Evolutionary conservation across 2,113 vertebrate species (phyloP).

Genomic region (Sardina pilchardus): DNA sequence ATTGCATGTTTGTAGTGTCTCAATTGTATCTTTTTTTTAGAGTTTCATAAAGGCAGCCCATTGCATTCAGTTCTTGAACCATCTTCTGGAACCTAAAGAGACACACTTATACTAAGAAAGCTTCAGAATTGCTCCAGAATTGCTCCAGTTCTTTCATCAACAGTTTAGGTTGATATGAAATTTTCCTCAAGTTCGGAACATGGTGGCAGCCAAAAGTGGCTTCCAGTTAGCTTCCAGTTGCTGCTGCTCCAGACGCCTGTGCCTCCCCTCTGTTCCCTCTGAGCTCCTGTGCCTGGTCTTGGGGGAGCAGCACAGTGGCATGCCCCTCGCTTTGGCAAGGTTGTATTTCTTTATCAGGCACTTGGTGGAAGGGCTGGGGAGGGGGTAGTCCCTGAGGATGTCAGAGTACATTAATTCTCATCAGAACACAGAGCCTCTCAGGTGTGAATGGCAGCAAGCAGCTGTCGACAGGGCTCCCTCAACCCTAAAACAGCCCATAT

Average conservation of each 20-base stretch:
- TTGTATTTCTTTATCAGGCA: conserved; percentile 83
- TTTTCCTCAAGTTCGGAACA: not conserved
- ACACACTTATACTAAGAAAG: not conserved
- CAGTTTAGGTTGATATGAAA: not conserved
- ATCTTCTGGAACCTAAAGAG: not conserved
- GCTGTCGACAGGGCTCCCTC: conserved; percentile 83
- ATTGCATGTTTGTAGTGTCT: not conserved
- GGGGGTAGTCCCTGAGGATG: conserved; percentile 78
- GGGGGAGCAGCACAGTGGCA: conserved; percentile 53
- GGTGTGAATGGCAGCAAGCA: conserved; percentile 89
- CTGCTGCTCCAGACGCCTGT: not conserved
- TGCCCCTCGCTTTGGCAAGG: conserved; percentile 65
- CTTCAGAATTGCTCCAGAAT: too few species aligned
- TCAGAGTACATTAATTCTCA: conserved; percentile 93
- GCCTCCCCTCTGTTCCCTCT: conserved; percentile 9
- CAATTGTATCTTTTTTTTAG: not conserved
- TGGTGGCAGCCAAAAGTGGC: not conserved
- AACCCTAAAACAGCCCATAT: conserved; percentile 79
- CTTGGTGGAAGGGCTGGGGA: conserved; percentile 72
- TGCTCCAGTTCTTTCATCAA: not conserved
- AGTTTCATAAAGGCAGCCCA: too few species aligned
- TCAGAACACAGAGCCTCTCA: conserved; percentile 85
- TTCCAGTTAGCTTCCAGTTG: not conserved
- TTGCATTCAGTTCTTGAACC: not conserved
- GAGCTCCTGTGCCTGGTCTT: conserved; percentile 56